Evolutionary conservation across 1,140 invertebrate genomes (phyloP).

Genomic region (Temnothorax nylanderi): DNA sequence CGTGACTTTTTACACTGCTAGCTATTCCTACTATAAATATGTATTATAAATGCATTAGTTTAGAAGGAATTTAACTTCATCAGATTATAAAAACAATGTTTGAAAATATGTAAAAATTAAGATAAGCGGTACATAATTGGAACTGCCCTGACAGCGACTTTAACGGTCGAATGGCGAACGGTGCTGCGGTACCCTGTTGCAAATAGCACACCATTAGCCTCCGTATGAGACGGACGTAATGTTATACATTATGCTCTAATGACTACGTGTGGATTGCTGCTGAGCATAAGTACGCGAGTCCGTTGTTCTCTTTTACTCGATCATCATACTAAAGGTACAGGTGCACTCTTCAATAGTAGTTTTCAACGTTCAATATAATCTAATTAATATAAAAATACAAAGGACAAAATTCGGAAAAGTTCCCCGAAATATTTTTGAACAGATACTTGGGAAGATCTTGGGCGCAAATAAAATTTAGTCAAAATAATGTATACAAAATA

Average conservation of each 20-base stretch:
- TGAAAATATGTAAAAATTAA: conserved; percentile 16
- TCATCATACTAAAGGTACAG: conserved; percentile 57
- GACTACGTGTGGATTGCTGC: conserved; percentile 71
- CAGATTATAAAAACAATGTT: conserved; percentile 6
- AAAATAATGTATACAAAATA: background rate
- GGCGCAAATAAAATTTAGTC: background rate
- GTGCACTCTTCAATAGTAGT: background rate
- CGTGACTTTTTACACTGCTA: background rate
- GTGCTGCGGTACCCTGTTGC: conserved; percentile 62
- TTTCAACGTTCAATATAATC: conserved; percentile 3
- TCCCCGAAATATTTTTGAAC: background rate
- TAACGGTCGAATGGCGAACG: conserved; percentile 28
- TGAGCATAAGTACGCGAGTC: conserved; percentile 60
- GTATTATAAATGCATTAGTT: background rate
- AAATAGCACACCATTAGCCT: conserved; percentile 72
- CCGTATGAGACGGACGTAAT: conserved; percentile 71
- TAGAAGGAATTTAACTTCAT: background rate
- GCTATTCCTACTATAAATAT: background rate
- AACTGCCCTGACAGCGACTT: conserved; percentile 25
- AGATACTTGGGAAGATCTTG: background rate
- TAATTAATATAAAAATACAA: background rate
- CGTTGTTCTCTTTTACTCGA: conserved; percentile 67
- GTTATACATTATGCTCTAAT: conserved; percentile 77
- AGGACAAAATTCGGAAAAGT: background rate
- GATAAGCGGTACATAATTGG: background rate